A percentile compares a stretch with the other conserved stretches of the same genome.
phyloP scores from a whole-genome alignment of 2,113 vertebrate species.

The Podocnemis expansa region DNA sequence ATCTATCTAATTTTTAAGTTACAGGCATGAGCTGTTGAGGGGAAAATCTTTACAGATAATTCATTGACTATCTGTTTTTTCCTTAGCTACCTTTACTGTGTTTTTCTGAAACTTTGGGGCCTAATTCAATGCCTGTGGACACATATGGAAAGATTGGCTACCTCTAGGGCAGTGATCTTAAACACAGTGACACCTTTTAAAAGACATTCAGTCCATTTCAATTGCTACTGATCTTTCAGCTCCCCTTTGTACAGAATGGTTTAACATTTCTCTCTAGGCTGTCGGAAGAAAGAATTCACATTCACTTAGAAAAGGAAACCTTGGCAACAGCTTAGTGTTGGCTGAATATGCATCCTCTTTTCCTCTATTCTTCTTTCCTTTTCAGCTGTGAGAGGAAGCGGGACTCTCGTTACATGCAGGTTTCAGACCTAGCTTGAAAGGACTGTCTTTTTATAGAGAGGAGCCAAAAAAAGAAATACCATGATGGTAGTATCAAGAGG shows the following conservation, averaged over 20 bases:
- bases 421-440: constrained; percentile 26
- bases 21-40: not conserved
- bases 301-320: constrained; percentile 57
- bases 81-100: not conserved
- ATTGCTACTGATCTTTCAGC: constrained; percentile 8
- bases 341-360: constrained; percentile 23
- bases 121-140: not conserved
- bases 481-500: not conserved
- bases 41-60: not conserved
- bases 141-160: not conserved
- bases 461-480: not conserved
- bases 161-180: not conserved
- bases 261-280: constrained; percentile 9
- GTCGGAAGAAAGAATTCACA: constrained; percentile 2
- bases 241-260: not conserved
- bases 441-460: constrained; percentile 1
- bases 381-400: not conserved
- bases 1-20: not conserved
- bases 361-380: constrained; percentile 25
- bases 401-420: not conserved
- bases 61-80: not conserved
- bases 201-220: not conserved
- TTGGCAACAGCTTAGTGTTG: constrained; percentile 58
- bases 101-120: not conserved
- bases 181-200: not conserved